Evolutionary conservation across 1,140 invertebrate genomes (phyloP), one percentile per base, ranked within the genome.

Genomic region (Branchinecta lynchi): DNA sequence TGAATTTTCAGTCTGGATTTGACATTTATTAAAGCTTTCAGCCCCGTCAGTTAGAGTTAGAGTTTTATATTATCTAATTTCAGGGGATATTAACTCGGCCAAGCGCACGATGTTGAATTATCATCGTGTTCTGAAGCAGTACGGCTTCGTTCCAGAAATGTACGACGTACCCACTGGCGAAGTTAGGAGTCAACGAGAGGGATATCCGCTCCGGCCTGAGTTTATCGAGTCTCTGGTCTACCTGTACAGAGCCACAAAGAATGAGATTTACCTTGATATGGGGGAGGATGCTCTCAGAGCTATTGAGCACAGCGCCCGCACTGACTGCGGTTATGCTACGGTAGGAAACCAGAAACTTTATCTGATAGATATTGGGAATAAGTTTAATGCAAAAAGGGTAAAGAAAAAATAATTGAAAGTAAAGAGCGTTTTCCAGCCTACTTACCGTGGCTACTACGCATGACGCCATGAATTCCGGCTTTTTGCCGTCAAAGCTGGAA

Each of bases 221-320:
- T 84, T 98, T 0, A 87, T 95, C 45, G 96, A 99, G 79, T 96
- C 93, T 60, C 86, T 96, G 15, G 94, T 98, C 92, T 98, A 98
- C 78, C 78, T 99, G 10, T 98, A 98, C 76, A 81, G 89, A 76
- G 91, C 93, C 0, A 98, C 96, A 0, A 86, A 87, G 65, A 95
- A 99, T 81, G 92, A 93, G 7, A 89, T 87, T 77, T 80, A 98
- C 71, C 80, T 99, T 65, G 86, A 74, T 68, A 77, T 83, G 45
- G 93, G 91, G 0, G 87, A 92, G 72, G 90, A 93, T 78, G 89
- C 96, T 71, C 76, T 98, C 20, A 85, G 87, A 75, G 89, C 90
- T 73, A 89, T 98, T 72, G 87, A 93, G 75, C 87, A 93, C 74
- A 93, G 88, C 77, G 88, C 93, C 0, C 87, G 85, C 77, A 98